Evolutionary conservation across 2,113 vertebrate genomes (phyloP), one percentile per base, ranked within the genome.

Genomic region (Scortum barcoo): DNA sequence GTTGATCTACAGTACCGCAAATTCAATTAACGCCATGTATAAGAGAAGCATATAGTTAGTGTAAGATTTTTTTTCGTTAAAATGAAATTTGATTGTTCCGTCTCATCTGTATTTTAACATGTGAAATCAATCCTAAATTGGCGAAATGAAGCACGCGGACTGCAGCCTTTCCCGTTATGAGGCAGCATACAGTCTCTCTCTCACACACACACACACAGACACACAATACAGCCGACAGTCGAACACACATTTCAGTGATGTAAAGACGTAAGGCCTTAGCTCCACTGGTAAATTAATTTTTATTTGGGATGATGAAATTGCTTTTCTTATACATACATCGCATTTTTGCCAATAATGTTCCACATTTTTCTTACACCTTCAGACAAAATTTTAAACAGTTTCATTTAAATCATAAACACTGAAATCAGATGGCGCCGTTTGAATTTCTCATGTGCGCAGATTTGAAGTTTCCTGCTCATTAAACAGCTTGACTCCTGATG

Each of bases 401-500:
- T n/a, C n/a, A n/a, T n/a, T n/a, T n/a, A n/a, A n/a, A n/a, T n/a
- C n/a, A n/a, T n/a, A 60, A 40, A 66, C 17, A n/a, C 42, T 26
- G 26, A 24, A 38, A 57, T 50, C 1, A 54, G 6, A 20, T 26
- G 62, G 1, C 61, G 38, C 16, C 4, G 22, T 74, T 26, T 63
- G 46, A 14, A 54, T 76, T 51, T 48, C 26, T 60, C 54, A 10
- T 4, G 40, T 40, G n/a, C 40, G 46, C 48, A 66, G 67, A 74
- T 40, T 76, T 72, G 5, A 67, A 1, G 8, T 80, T 74, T 78
- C 56, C 66, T 40, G 68, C 66, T 82, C 74, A 77, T 85, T 79
- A 46, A 80, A 69, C 84, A 83, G 73, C 79, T 71, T 24, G 51
- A 71, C 56, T 80, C 56, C 86, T 83, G 86, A 89, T 72, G 78